Percentiles rank a stretch among this genome's conserved stretches.
Evolutionary conservation across 2,797 vertebrate species (phyloP).

Genomic region (Galago senegalensis): DNA sequence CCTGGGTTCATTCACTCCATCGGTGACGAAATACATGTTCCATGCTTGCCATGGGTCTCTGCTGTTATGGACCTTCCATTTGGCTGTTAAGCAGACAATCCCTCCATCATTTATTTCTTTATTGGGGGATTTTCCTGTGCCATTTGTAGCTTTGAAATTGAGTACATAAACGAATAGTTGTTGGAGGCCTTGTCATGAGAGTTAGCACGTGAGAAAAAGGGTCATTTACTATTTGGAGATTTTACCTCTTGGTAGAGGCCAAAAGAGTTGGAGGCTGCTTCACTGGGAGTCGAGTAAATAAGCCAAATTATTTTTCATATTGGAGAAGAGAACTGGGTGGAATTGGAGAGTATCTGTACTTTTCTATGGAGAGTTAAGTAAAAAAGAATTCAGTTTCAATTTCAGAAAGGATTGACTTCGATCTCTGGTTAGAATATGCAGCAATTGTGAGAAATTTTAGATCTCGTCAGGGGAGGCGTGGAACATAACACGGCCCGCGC

Average conservation of each 20-base stretch:
- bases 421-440: not conserved
- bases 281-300: not conserved
- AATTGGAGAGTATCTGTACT: not conserved
- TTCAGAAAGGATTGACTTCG: not conserved
- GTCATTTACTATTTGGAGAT: not conserved
- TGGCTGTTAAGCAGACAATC: not conserved
- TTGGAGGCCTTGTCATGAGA: not conserved
- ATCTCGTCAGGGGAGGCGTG: not conserved
- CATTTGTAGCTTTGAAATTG: not conserved
- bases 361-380: not conserved
- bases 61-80: not conserved
- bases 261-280: not conserved
- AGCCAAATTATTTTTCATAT: not conserved
- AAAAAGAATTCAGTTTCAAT: not conserved
- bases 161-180: not conserved
- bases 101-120: not conserved
- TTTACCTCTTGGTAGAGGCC: not conserved
- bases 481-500: fast-evolving
- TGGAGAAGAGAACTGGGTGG: not conserved
- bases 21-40: not conserved
- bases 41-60: fast-evolving
- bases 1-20: not conserved
- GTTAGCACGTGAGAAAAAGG: not conserved
- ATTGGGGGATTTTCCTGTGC: not conserved
- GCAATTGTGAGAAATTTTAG: not conserved